These are phyloP conservation scores for Podilymbus podiceps DNA, from an alignment of 2,113 vertebrate genomes.

Conservation along the genomic window DNA sequence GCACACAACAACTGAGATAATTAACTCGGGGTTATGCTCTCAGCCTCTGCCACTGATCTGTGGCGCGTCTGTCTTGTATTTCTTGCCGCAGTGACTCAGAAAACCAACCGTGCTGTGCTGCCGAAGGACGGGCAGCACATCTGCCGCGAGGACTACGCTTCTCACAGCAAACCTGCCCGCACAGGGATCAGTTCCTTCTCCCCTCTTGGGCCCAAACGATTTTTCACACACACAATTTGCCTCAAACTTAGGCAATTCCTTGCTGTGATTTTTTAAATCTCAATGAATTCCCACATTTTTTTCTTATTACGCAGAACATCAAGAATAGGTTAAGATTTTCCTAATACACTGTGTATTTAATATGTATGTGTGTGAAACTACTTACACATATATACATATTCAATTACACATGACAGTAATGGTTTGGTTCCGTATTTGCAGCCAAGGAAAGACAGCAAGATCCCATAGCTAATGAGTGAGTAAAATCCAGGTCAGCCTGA, in stretches of 20 bases:
- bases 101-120: background rate
- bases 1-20: background rate
- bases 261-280: background rate
- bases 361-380: background rate
- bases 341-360: background rate
- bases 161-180: background rate
- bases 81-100: background rate
- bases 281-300: conserved; percentile 23
- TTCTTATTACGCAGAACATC: conserved; percentile 29
- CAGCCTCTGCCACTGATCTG: background rate
- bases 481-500: conserved; percentile 41
- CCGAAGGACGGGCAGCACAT: accelerated
- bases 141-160: background rate
- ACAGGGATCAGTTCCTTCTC: background rate
- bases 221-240: background rate
- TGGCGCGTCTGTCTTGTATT: accelerated
- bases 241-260: background rate
- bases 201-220: background rate
- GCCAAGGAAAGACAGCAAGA: conserved; percentile 38
- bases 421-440: conserved; percentile 43
- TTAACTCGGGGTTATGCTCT: background rate
- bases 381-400: background rate
- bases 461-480: background rate
- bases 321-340: conserved; percentile 1
- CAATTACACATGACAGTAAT: background rate